Evolutionary conservation across 2,888 invertebrate genomes (phyloP).

Genomic region (Diogma glabrata): DNA sequence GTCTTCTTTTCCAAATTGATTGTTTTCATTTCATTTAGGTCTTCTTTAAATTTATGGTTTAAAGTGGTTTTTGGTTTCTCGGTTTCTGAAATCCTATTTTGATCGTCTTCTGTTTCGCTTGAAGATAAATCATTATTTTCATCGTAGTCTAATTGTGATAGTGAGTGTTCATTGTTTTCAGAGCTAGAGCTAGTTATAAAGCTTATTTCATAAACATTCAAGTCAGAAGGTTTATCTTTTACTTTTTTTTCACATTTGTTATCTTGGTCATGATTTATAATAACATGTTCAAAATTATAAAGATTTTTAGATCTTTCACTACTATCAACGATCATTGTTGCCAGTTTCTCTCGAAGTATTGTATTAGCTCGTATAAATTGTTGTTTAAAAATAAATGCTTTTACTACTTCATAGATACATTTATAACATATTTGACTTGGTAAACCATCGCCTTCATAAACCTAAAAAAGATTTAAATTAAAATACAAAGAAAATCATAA

Average conservation of each 20-base stretch:
- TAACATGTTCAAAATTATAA: neutral
- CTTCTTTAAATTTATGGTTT: neutral
- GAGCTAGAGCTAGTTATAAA: neutral
- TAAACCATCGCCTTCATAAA: neutral
- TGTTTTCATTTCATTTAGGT: neutral
- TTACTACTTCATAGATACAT: neutral
- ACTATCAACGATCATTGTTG: neutral
- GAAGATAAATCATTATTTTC: neutral
- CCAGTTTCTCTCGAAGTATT: neutral
- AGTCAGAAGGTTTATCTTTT: too few species aligned
- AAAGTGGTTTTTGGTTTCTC: neutral
- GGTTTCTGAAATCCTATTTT: neutral
- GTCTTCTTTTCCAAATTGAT: neutral
- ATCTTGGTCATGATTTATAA: slow-evolving; percentile 3
- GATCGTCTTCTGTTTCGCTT: neutral
- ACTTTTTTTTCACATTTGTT: neutral
- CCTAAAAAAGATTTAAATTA: neutral
- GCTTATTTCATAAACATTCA: too few species aligned
- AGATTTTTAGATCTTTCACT: neutral
- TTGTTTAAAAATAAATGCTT: slow-evolving; percentile 1
- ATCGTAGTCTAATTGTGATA: neutral
- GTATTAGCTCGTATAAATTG: slow-evolving; percentile 3
- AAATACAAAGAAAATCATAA: neutral
- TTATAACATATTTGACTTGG: slow-evolving; percentile 1
- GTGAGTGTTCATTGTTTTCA: neutral